A percentile compares a stretch with the other conserved stretches of the same genome.
Evolutionary conservation across 2,888 invertebrate genomes (phyloP).

Genomic region (Eretmocerus hayati): DNA sequence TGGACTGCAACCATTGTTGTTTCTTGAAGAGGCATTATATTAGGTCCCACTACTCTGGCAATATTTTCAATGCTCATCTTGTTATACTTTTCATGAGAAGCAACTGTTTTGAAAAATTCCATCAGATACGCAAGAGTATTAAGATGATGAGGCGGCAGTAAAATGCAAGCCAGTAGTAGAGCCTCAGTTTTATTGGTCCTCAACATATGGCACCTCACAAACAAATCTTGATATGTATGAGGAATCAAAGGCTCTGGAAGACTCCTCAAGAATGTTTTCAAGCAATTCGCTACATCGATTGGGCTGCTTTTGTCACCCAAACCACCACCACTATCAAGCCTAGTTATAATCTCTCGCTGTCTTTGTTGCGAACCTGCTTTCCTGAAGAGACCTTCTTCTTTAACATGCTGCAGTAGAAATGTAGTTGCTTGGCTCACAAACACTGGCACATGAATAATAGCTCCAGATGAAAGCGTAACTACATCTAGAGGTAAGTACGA

Average conservation of each 20-base stretch:
- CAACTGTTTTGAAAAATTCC: slow-evolving; percentile 68
- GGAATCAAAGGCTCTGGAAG: slow-evolving; percentile 81
- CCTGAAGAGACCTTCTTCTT: slow-evolving; percentile 78
- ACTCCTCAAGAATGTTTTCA: slow-evolving; percentile 79
- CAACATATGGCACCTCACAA: slow-evolving; percentile 61
- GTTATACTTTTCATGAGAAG: slow-evolving; percentile 63
- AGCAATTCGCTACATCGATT: slow-evolving; percentile 77
- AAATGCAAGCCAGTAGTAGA: slow-evolving; percentile 59
- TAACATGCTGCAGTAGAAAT: slow-evolving; percentile 60
- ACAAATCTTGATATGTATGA: slow-evolving; percentile 63
- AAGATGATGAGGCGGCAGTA: slow-evolving; percentile 70
- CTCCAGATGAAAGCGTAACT: slow-evolving; percentile 60
- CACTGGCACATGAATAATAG: slow-evolving; percentile 63
- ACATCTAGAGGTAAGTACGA: slow-evolving; percentile 51
- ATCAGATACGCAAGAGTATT: slow-evolving; percentile 76
- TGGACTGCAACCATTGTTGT: slow-evolving; percentile 53
- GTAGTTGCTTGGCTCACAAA: slow-evolving; percentile 67
- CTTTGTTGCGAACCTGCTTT: slow-evolving; percentile 80
- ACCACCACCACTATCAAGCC: slow-evolving; percentile 63
- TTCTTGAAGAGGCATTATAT: slow-evolving; percentile 73
- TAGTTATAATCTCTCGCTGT: slow-evolving; percentile 74
- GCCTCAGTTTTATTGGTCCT: slow-evolving; percentile 57
- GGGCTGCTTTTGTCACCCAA: slow-evolving; percentile 68
- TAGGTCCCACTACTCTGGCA: slow-evolving; percentile 79
- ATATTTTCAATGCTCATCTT: slow-evolving; percentile 80